phyloP scores from a whole-genome alignment of 2,113 vertebrate species.

The Oostethus manadensis region DNA sequence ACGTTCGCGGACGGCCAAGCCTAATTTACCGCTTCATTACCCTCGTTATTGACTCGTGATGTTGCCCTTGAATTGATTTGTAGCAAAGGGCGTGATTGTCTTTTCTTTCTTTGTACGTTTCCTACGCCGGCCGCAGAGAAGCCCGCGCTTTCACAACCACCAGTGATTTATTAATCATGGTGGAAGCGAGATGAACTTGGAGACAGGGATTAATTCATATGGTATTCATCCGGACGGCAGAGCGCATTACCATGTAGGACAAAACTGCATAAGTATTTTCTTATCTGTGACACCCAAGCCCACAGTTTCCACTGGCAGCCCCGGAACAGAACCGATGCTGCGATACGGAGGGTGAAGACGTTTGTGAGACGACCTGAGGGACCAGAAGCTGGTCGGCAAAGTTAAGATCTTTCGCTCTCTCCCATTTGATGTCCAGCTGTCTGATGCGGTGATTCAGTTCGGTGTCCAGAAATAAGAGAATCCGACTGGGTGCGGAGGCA shows the following conservation, averaged over 20 bases:
- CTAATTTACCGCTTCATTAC: constrained; percentile 12
- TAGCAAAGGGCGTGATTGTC: neutral
- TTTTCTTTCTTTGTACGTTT: constrained; percentile 2
- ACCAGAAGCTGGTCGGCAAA: too few relatives aligned
- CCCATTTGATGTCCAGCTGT: constrained; percentile 19
- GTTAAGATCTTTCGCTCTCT: neutral
- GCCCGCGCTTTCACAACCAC: neutral
- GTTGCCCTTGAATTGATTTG: constrained; percentile 21
- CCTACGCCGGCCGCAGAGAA: neutral
- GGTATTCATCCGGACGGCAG: constrained; percentile 22
- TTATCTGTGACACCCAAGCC: constrained; percentile 33
- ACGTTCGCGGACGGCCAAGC: constrained; percentile 10
- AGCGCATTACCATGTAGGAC: constrained; percentile 30
- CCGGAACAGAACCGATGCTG: constrained; percentile 20
- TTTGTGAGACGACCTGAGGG: too few relatives aligned
- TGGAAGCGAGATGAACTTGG: constrained; percentile 22
- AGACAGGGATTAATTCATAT: constrained; percentile 3
- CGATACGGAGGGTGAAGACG: constrained; percentile 36
- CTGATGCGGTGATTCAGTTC: constrained; percentile 48
- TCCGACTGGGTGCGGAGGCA: constrained; percentile 23
- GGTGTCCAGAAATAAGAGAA: constrained; percentile 45
- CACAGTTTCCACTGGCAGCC: neutral
- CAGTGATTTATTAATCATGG: constrained; percentile 42
- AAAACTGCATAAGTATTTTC: constrained; percentile 45
- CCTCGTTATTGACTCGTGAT: constrained; percentile 22